phyloP scores from a whole-genome alignment of 2,113 vertebrate genomes.

The Dermatemys mawii region DNA sequence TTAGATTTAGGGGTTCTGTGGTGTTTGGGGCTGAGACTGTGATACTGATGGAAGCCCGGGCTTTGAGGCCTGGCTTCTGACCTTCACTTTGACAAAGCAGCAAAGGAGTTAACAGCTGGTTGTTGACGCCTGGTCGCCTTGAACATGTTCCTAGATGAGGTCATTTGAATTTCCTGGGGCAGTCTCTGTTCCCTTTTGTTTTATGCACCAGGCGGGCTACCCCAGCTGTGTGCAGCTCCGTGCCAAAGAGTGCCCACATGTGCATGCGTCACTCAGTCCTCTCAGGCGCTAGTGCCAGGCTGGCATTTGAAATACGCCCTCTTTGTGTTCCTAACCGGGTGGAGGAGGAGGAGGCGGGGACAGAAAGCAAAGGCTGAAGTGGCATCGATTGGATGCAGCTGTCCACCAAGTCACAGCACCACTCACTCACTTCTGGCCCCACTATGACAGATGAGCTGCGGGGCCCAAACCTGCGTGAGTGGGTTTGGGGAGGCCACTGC shows the following conservation, averaged over 20 bases:
- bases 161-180: slow-evolving; percentile 48
- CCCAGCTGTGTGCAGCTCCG: slow-evolving; percentile 27
- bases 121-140: slow-evolving; percentile 34
- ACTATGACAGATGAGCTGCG: neutral
- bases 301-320: neutral
- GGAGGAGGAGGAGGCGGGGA: neutral
- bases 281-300: neutral
- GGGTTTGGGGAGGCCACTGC: neutral
- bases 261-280: neutral
- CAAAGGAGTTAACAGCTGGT: slow-evolving; percentile 49
- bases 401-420: neutral
- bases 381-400: neutral
- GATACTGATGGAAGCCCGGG: neutral
- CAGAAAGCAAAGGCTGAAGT: neutral
- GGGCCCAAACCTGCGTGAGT: neutral
- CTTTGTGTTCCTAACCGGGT: neutral
- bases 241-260: slow-evolving; percentile 1
- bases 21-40: neutral
- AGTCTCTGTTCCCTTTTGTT: slow-evolving; percentile 64
- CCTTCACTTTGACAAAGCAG: neutral
- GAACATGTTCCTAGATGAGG: slow-evolving; percentile 62
- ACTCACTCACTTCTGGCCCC: neutral
- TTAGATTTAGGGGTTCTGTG: neutral
- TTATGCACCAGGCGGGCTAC: neutral
- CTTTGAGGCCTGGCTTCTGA: neutral